Evolutionary conservation across 2,797 vertebrate species (phyloP).

Genomic region (Fringilla coelebs): DNA sequence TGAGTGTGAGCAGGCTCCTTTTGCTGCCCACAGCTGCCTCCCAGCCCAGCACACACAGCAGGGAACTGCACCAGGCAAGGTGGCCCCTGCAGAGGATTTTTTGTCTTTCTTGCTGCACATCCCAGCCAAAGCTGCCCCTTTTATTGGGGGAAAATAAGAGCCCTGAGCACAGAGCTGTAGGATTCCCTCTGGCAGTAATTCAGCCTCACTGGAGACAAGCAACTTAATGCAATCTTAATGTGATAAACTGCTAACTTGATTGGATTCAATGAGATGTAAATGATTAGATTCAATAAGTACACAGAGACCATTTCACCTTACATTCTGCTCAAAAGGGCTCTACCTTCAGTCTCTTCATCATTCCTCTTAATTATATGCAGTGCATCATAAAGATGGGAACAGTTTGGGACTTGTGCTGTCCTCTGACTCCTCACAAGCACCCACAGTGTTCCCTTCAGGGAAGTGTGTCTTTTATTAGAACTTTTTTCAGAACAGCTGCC

Average conservation of each 20-base stretch:
- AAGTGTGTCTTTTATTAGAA: not conserved
- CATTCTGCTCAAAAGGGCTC: slow-evolving; percentile 22
- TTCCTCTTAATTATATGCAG: slow-evolving; percentile 24
- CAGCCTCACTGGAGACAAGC: slow-evolving; percentile 52
- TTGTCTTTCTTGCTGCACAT: not conserved
- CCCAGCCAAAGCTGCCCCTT: not conserved
- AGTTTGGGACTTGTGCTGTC: not conserved
- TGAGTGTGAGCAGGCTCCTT: rapidly evolving
- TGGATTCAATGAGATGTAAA: slow-evolving; percentile 76
- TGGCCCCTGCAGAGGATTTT: not conserved
- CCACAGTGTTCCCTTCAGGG: not conserved
- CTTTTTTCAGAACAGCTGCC: not conserved
- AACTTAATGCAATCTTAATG: slow-evolving; percentile 66
- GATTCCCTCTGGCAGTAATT: slow-evolving; percentile 54
- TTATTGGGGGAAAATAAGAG: not conserved
- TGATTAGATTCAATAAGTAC: slow-evolving; percentile 73
- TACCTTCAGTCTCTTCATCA: slow-evolving; percentile 46
- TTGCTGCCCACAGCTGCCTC: not conserved
- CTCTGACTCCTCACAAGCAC: not conserved
- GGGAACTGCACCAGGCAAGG: rapidly evolving
- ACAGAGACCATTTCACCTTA: slow-evolving; percentile 60
- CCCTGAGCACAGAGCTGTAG: not conserved
- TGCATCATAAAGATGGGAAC: not conserved
- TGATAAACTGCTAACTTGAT: slow-evolving; percentile 70
- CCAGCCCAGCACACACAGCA: not conserved